Evolutionary conservation across 2,888 invertebrate species (phyloP), one percentile per base, ranked within the genome.

Genomic region (Balanococcus diminutus): DNA sequence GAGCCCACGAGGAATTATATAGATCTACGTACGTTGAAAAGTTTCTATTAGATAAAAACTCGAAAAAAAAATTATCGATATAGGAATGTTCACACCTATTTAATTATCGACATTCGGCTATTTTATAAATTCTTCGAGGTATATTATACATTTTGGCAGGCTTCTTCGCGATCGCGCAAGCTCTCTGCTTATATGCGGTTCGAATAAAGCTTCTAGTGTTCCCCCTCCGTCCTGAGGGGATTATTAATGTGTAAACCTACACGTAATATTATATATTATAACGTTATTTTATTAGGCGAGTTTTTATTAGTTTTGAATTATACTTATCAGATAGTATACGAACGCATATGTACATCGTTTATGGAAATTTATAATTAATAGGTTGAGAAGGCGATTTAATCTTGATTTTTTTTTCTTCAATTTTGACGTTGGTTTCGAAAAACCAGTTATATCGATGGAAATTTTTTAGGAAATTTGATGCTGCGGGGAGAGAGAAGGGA

Each of bases 291-390:
- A 67, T 67, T 67, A 67, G 28, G 28, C 61, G 61, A 28, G 51
- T 67, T 67, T 67, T 67, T 67, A 67, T 67, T 67, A 67, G 61
- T 28, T 67, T 67, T 67, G 61, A 28, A 67, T 67, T 67, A 67
- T 67, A 25, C 28, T 25, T 2, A 28, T 28, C 25, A 3, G 4
- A 51, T 2, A 42, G 42, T 51, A 19, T 19, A 51, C n/a, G 19
- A 9, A 8, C 19, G 19, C 19, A 19, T 51, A 51, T 9, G 19
- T 9, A 19, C 19, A 51, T 19, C 51, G 51, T 51, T 19, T 51
- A 51, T 51, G 51, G 51, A 51, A 51, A 51, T 51, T 51, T 51
- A 51, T 51, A 51, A 51, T 51, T 51, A 51, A 51, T 51, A 51
- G 51, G 51, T 51, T 19, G n/a, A 51, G 51, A 51, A 3, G 51